Evolutionary conservation across 2,888 invertebrate species (phyloP), one percentile per base, ranked within the genome.

Genomic region (Drosophila barbarae): DNA sequence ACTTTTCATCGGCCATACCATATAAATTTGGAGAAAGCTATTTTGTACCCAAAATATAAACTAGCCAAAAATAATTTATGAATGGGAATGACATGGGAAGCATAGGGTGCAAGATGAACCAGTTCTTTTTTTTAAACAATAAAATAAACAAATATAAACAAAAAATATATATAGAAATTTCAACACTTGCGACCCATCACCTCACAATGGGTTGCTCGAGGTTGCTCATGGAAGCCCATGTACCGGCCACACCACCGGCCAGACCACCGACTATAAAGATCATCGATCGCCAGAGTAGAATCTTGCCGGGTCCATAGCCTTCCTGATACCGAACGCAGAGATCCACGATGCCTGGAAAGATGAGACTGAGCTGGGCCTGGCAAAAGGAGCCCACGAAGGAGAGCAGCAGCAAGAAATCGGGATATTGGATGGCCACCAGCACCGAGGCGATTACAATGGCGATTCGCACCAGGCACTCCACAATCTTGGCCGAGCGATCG

Each of bases 371-470:
- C 71, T 95, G 95, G 5, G 97, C 96, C 39, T 96, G 91, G 74
- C 97, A 96, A 5, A 97, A 93, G 13, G 97, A 96, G 23, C 98
- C 98, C 2, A 98, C 95, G 38, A 98, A 90, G 0, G 96, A 95
- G 66, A 98, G 97, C 86, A 97, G 95, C 1, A 96, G 93, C 0
- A 95, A 96, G 21, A 98, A 91, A 77, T 96, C 93, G 0, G 97
- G 97, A 52, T 96, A 94, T 7, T 94, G 92, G 51, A 95, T 93
- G 6, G 97, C 96, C 39, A 72, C 69, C 1, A 87, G 56, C 8
- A 86, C 83, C 13, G 93, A 93, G 9, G 91, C 84, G 50, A 88
- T 52, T 7, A 97, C 94, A 41, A 96, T 89, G 1, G 88, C 72
- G 32, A 94, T 90, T 55, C 97, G 92, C 41, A 96, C 91, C 32